Conservation (phyloP, 1,140 invertebrate species). For the Antheraea pernyi region DNA sequence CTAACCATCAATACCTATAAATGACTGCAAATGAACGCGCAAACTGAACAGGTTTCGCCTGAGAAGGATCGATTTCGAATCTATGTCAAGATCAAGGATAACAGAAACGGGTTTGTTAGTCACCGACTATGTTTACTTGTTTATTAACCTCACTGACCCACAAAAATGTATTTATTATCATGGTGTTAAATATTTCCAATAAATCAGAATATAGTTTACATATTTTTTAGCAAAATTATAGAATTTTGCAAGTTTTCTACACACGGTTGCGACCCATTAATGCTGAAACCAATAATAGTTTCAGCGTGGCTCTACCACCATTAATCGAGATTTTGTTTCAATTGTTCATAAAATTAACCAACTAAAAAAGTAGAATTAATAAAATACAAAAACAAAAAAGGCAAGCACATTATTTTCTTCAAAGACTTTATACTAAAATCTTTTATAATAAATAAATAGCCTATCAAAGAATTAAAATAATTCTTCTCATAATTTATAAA, state of each 20-base stretch:
- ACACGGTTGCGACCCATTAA: too few species aligned
- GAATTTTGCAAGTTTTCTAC: neutral
- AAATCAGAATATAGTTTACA: neutral
- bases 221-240: neutral
- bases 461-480: too few species aligned
- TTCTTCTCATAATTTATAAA: too few species aligned
- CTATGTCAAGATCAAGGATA: slow-evolving; percentile 72
- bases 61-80: slow-evolving; percentile 60
- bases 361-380: too few species aligned
- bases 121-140: slow-evolving; percentile 45
- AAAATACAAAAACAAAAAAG: too few species aligned
- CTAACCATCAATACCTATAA: slow-evolving; percentile 31
- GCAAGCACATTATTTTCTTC: too few species aligned
- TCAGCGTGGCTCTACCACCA: too few species aligned
- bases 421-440: too few species aligned
- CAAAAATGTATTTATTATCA: slow-evolving; percentile 31
- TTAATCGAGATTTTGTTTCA: too few species aligned
- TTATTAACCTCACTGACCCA: slow-evolving; percentile 50
- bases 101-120: slow-evolving; percentile 51
- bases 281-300: too few species aligned
- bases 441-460: too few species aligned
- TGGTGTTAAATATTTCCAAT: neutral
- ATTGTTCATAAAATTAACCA: too few species aligned
- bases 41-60: slow-evolving; percentile 52
- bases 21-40: slow-evolving; percentile 38